Conservation (phyloP, 2,797 vertebrate species). For the Bufotes viridis region DNA sequence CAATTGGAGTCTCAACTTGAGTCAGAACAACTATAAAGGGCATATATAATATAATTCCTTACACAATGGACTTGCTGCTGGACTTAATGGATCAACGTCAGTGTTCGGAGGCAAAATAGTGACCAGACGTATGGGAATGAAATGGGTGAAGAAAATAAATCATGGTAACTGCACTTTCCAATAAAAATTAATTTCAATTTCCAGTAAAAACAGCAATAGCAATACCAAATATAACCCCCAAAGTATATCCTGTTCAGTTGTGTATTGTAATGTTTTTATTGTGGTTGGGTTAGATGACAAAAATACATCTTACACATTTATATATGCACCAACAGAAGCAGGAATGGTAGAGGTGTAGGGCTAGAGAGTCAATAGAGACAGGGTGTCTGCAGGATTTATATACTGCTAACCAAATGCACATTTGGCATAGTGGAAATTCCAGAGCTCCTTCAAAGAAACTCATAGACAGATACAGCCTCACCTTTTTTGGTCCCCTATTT, state of each 20-base stretch:
- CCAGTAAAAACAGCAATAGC: no score
- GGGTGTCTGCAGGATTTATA: constrained; percentile 50
- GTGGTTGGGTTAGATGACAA: not conserved
- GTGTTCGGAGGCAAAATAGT: no score
- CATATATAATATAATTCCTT: no score
- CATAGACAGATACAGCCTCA: constrained; percentile 14
- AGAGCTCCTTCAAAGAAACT: constrained; percentile 42
- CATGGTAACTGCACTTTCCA: no score
- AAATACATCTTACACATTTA: not conserved
- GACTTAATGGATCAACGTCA: no score
- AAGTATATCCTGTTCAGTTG: not conserved
- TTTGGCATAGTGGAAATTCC: constrained; percentile 52
- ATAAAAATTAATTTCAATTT: no score
- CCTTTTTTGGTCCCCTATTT: constrained; percentile 27
- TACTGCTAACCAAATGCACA: constrained; percentile 50
- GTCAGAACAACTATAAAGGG: no score
- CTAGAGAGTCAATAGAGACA: constrained; percentile 4
- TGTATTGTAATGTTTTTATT: not conserved
- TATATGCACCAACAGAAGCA: constrained; percentile 30
- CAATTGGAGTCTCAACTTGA: no score
- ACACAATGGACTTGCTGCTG: no score
- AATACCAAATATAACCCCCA: not conserved
- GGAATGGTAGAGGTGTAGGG: not conserved
- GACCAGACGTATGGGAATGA: no score
- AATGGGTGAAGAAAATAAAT: no score